These are phyloP conservation scores for Okapia johnstoni DNA, from an alignment of 2,113 vertebrate species.

Conservation along the genomic window DNA sequence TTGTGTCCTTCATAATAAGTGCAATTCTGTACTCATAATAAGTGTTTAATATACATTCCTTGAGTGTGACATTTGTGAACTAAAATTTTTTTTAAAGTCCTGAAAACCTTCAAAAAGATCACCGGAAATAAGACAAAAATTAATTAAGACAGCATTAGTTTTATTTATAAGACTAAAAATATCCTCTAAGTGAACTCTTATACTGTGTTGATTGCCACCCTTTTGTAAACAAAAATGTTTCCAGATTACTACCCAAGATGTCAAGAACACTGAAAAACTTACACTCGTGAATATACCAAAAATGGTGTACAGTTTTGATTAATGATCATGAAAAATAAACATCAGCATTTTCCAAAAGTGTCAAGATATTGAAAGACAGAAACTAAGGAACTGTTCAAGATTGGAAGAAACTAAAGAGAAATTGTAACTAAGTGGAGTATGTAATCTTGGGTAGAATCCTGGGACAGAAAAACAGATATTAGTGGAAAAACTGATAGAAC, in stretches of 20 bases:
- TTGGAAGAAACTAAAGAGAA: background rate
- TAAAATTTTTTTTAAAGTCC: background rate
- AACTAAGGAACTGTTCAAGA: background rate
- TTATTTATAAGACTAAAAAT: background rate
- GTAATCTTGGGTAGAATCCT: background rate
- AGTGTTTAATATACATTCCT: background rate
- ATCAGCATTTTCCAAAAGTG: background rate
- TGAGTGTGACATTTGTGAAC: background rate
- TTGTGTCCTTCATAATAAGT: background rate
- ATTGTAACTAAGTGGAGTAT: background rate
- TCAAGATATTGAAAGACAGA: background rate
- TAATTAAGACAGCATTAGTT: background rate
- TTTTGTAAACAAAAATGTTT: background rate
- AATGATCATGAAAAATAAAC: background rate
- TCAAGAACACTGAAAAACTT: background rate
- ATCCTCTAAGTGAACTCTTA: background rate
- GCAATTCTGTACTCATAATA: background rate
- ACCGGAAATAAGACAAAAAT: background rate
- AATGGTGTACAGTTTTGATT: background rate
- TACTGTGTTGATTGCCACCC: fast-evolving
- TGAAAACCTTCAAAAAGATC: background rate
- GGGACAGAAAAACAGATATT: background rate
- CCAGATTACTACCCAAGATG: background rate
- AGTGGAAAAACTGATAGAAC: background rate
- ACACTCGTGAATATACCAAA: background rate